Evolutionary conservation across 92 coral and sea anemone genomes (phyloP).

Genomic region (Palythoa grandis): DNA sequence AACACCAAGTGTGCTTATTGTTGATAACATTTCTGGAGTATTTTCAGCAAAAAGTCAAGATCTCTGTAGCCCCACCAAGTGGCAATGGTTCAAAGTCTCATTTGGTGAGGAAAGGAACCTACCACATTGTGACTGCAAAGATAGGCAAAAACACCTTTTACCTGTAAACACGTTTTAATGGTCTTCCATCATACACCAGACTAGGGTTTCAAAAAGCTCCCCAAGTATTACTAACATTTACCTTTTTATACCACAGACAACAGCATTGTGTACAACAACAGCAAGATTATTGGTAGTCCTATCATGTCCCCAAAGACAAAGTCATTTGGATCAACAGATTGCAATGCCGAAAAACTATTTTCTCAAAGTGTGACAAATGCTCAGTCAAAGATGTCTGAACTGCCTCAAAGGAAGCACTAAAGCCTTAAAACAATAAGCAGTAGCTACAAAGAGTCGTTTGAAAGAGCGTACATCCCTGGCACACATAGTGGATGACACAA

Average conservation of each 20-base stretch:
- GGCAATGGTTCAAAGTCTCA: constrained; percentile 2
- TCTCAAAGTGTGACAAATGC: background rate
- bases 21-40: background rate
- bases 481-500: constrained; percentile 17
- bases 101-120: constrained; percentile 46
- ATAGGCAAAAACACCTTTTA: constrained; percentile 56
- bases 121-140: constrained; percentile 52
- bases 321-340: background rate
- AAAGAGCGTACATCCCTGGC: constrained; percentile 21
- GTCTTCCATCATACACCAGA: constrained; percentile 24
- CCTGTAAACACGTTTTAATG: constrained; percentile 61
- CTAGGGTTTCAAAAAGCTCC: constrained; percentile 48
- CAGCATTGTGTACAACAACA: constrained; percentile 13
- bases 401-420: constrained; percentile 23
- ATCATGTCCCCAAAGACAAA: background rate
- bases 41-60: background rate
- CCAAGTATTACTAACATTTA: constrained; percentile 38
- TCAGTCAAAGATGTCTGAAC: constrained; percentile 23
- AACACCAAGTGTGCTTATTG: background rate
- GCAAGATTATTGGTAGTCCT: constrained; percentile 3
- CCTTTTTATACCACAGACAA: constrained; percentile 50
- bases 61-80: background rate
- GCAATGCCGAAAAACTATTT: background rate
- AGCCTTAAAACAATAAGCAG: constrained; percentile 35
- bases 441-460: constrained; percentile 48